Evolutionary conservation across 2,888 invertebrate species (phyloP), one percentile per base, ranked within the genome.

Genomic region (Amiota communis): DNA sequence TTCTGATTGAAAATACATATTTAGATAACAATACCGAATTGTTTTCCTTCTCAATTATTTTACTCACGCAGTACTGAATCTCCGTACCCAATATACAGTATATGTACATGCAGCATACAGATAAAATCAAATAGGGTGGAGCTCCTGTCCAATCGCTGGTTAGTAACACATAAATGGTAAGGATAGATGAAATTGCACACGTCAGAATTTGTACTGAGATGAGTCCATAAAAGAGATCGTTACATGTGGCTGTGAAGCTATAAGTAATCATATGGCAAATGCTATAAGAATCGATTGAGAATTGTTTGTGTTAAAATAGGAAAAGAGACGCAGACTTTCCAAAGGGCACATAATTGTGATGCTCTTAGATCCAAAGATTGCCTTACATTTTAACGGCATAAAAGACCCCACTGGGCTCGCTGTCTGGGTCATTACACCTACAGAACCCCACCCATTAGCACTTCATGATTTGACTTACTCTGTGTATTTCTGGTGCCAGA

Each of bases 81-180:
- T 80, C 53, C 0, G 85, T 83, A 0, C 86, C 86, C 13, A 86
- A 70, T 48, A 82, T 79, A 61, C 84, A 83, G 49, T 85, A 86
- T 0, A 82, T 59, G 75, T 84, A 86, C 65, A 86, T 69, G 48
- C 76, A 76, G 1, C 73, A 70, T 36, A 83, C 68, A 0, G 75
- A 47, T 2, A 78, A 20, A 8, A 74, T 8, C 13, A 83, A 70
- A 70, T 81, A 86, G 0, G 76, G 49, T 74, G 80, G 83, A 0
- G 79, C 81, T 0, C 79, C 81, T 0, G 81, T 74, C 86, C 86
- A 86, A 36, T 78, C 72, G 3, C 78, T 76, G 1, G 75, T 77
- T 1, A 85, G 68, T 8, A 82, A 59, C 0, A 78, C 76, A 48
- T 80, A 83, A n/a, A 85, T 74, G 0, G 81, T 81, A 13, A 83